Evolutionary conservation across 1,140 invertebrate species (phyloP), one percentile per base, ranked within the genome.

Genomic region (Marisa cornuarietis): DNA sequence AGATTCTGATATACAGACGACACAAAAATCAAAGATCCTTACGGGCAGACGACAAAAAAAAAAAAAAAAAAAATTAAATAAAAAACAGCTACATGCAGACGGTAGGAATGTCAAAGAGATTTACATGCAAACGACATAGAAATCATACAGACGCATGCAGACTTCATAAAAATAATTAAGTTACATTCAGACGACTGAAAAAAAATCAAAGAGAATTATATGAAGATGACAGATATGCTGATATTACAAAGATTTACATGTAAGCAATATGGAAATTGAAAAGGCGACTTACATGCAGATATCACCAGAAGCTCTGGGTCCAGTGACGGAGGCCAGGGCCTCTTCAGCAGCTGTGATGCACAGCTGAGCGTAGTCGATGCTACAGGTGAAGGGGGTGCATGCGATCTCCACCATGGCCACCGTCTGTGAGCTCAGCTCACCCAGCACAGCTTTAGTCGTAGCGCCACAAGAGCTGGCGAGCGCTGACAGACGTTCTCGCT

Each of bases 261-360:
- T 42, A 42, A 42, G 31, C 6, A 42, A 42, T 42, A 42, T 42
- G 3, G 6, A 42, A 42, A 0, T 42, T 6, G 31, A 4, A 42
- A 6, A 42, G 18, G 62, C 18, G 18, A 75, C 73, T 63, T 26
- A 75, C 74, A 54, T 76, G 62, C 74, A 76, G 16, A 65, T 9
- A 1, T 51, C n/a, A 5, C 22, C n/a, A 22, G 61, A 42, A 3
- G 61, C 62, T n/a, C 13, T 18, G 52, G 62, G 9, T 22, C 20
- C 73, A 14, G 9, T 63, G 26, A 42, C 18, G 61, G 11, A 5
- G 26, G n/a, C 20, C n/a, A 75, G 31, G 16, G 52, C 7, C 9
- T 42, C 26, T 24, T 65, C 24, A 20, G 74, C 74, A 26, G 74
- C 26, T 6, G 16, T 31, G 0, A 76, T 2, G 62, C 74, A 76